These are phyloP conservation scores for Suricata suricatta DNA, from an alignment of 2,113 vertebrate species.

Conservation along the genomic window DNA sequence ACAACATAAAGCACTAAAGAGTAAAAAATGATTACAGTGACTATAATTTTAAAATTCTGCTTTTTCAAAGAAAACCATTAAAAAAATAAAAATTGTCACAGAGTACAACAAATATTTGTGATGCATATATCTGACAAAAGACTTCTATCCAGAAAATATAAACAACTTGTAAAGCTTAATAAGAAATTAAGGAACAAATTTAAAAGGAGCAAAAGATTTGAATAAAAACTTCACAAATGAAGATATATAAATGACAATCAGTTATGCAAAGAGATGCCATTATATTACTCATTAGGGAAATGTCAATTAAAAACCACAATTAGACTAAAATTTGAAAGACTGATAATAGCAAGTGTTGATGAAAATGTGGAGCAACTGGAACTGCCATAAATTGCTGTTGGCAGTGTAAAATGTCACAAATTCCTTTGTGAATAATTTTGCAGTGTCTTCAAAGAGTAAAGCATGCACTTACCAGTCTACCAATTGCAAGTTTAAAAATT, in stretches of 20 bases:
- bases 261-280: not conserved
- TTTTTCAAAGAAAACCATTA: not conserved
- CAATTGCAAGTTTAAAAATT: not conserved
- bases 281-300: not conserved
- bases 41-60: not conserved
- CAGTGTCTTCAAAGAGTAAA: not conserved
- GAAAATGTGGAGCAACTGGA: not conserved
- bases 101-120: not conserved
- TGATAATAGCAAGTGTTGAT: not conserved
- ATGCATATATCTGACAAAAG: not conserved
- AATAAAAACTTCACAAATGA: not conserved
- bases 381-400: not conserved
- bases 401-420: not conserved
- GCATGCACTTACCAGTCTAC: not conserved
- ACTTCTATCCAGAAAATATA: not conserved
- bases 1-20: not conserved
- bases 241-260: not conserved
- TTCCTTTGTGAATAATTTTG: not conserved
- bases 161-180: not conserved
- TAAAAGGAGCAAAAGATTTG: not conserved
- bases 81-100: not conserved
- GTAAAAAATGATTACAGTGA: not conserved
- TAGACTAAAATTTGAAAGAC: not conserved
- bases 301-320: not conserved
- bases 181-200: not conserved